Percentiles rank a stretch among this genome's conserved stretches.
Conservation (phyloP, 1,140 invertebrate genomes). For the Ditylenchus dipsaci region DNA sequence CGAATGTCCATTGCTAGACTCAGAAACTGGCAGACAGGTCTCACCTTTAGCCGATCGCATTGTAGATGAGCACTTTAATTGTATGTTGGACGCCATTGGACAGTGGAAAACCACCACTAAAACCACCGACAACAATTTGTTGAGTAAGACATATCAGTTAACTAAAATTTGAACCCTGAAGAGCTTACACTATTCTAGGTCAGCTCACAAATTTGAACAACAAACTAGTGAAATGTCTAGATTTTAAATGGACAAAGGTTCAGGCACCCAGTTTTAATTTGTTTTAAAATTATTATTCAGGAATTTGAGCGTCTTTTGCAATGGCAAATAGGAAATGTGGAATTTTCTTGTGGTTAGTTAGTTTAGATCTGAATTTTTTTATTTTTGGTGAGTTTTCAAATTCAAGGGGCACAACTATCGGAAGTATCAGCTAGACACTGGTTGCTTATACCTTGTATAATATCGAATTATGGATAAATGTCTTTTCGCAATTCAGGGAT, state of each 20-base stretch:
- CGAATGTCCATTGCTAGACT: slow-evolving; percentile 2
- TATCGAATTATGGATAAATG: too few relatives aligned
- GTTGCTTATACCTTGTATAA: too few relatives aligned
- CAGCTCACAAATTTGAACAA: slow-evolving; percentile 16
- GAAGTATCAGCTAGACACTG: slow-evolving; percentile 59
- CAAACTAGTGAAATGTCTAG: slow-evolving; percentile 20
- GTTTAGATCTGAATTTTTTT: too few relatives aligned
- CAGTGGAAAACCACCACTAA: slow-evolving; percentile 57
- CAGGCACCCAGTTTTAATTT: neutral
- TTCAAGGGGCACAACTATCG: slow-evolving; percentile 46
- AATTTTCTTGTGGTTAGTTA: slow-evolving; percentile 59
- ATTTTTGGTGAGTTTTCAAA: too few relatives aligned
- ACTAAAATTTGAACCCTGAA: neutral
- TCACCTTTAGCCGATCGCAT: slow-evolving; percentile 53
- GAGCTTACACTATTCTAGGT: slow-evolving; percentile 14
- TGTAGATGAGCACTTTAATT: slow-evolving; percentile 62
- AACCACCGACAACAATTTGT: slow-evolving; percentile 53
- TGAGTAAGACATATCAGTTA: slow-evolving; percentile 56
- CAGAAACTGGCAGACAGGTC: slow-evolving; percentile 20
- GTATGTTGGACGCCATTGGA: slow-evolving; percentile 59
- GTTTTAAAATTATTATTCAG: slow-evolving; percentile 30
- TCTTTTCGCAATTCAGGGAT: slow-evolving; percentile 41
- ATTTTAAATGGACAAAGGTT: slow-evolving; percentile 14
- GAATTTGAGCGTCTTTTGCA: slow-evolving; percentile 58
- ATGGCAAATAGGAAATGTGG: slow-evolving; percentile 61